Evolutionary conservation across 2,888 invertebrate species (phyloP).

Genomic region (Chymomyza fuscimana): DNA sequence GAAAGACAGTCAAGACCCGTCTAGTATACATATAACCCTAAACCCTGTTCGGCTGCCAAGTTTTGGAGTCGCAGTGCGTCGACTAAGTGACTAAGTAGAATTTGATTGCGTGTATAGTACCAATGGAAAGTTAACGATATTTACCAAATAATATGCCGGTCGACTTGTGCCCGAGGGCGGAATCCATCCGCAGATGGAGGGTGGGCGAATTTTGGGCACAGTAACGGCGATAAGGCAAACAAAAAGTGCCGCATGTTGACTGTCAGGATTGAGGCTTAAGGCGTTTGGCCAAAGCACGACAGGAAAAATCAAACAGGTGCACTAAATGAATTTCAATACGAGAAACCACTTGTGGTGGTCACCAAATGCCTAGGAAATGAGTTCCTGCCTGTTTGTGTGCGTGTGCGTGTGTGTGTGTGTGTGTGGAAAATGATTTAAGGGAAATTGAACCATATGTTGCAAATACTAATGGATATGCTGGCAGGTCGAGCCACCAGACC

Average conservation of each 20-base stretch:
- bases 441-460: constrained; percentile 78
- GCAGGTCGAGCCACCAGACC: background rate
- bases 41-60: too few relatives aligned
- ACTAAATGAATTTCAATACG: constrained; percentile 76
- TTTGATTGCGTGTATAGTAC: constrained; percentile 65
- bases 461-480: constrained; percentile 71
- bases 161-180: too few relatives aligned
- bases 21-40: too few relatives aligned
- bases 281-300: constrained; percentile 17
- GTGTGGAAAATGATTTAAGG: constrained; percentile 60
- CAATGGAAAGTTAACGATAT: constrained; percentile 68
- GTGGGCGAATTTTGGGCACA: background rate
- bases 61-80: background rate
- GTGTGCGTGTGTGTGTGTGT: constrained; percentile 19
- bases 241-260: constrained; percentile 2
- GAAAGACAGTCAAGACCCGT: background rate
- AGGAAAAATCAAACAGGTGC: constrained; percentile 77
- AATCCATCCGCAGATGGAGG: background rate
- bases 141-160: constrained; percentile 63
- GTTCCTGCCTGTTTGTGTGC: background rate
- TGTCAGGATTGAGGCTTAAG: background rate
- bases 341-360: constrained; percentile 76
- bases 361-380: constrained; percentile 20
- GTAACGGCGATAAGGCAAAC: background rate
- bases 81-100: constrained; percentile 44